Conservation (phyloP, 1,140 invertebrate species). For the Dreissena polymorpha region DNA sequence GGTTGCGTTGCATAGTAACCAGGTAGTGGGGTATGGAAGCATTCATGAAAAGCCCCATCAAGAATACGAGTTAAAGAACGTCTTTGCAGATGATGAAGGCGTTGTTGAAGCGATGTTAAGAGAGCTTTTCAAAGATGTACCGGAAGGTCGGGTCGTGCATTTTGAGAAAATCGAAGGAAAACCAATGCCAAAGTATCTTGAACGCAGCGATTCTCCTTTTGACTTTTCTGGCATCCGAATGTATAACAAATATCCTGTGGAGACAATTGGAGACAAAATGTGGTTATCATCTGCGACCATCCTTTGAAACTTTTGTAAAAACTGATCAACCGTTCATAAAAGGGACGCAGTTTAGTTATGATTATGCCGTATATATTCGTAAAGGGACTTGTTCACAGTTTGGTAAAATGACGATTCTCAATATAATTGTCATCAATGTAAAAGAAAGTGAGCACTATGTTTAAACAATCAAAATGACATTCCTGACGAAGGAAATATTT, state of each 20-base stretch:
- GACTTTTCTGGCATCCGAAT: neutral
- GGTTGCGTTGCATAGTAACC: neutral
- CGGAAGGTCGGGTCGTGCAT: neutral
- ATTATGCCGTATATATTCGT: no score
- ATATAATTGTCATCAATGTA: no score
- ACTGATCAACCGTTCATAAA: neutral
- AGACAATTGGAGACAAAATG: neutral
- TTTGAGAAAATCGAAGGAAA: neutral
- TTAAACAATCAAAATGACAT: no score
- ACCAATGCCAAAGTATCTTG: neutral
- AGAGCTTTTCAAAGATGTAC: neutral
- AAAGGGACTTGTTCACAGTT: no score
- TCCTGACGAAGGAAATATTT: no score
- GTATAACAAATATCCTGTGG: neutral
- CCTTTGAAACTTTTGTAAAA: neutral
- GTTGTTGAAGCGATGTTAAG: conserved; percentile 4
- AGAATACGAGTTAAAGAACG: neutral
- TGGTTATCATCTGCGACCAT: conserved; percentile 1
- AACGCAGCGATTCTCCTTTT: neutral
- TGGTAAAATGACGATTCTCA: no score
- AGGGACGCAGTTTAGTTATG: no score
- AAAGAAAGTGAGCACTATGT: no score
- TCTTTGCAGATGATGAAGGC: conserved; percentile 3
- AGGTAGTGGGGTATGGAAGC: conserved; percentile 3
- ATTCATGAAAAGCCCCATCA: conserved; percentile 4